These are phyloP conservation scores for Trachops cirrhosus DNA, from an alignment of 2,797 vertebrate species.

Conservation along the genomic window DNA sequence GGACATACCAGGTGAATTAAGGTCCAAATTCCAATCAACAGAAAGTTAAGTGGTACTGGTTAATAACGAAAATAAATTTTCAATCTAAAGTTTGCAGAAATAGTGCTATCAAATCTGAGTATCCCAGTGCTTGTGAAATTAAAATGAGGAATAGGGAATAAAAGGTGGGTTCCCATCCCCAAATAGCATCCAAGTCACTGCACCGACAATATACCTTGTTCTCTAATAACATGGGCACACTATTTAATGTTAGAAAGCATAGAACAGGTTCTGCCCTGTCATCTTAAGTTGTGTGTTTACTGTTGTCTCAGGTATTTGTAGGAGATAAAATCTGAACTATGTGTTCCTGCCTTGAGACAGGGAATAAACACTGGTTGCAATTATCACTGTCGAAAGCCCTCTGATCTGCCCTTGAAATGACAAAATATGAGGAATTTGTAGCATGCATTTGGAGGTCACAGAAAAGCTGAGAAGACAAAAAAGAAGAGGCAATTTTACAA, in stretches of 20 bases:
- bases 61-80: neutral
- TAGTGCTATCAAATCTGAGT: neutral
- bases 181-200: neutral
- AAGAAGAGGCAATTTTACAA: neutral
- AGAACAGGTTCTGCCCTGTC: neutral
- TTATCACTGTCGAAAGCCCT: neutral
- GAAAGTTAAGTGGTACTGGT: neutral
- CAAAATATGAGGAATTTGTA: neutral
- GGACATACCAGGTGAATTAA: neutral
- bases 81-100: neutral
- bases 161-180: neutral
- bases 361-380: slow-evolving; percentile 12
- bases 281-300: neutral
- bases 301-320: slow-evolving; percentile 9
- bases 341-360: neutral
- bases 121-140: neutral
- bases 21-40: neutral
- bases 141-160: neutral
- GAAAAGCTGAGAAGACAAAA: neutral
- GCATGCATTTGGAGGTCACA: neutral
- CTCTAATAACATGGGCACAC: neutral
- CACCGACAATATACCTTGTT: neutral
- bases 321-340: neutral
- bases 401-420: slow-evolving; percentile 8
- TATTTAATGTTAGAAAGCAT: neutral